Percentiles rank a stretch among this genome's conserved stretches.
Conservation (phyloP, 2,888 invertebrate genomes). For the Phaonia tiefii region DNA sequence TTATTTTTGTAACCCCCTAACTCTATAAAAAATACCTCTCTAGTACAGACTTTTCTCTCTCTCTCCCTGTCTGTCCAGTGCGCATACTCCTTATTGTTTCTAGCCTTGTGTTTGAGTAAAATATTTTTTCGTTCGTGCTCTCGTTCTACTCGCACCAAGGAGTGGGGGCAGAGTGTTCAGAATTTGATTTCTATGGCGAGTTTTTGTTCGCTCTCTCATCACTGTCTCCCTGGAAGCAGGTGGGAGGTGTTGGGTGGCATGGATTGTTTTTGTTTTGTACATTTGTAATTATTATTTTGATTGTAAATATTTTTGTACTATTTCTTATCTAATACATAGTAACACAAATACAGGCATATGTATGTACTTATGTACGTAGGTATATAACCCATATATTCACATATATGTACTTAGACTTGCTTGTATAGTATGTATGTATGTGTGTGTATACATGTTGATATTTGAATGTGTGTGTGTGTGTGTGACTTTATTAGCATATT, state of each 20-base stretch:
- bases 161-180: conserved; percentile 36
- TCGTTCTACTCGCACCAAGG: not conserved
- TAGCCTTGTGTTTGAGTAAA: conserved; percentile 56
- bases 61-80: conserved; percentile 51
- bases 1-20: not conserved
- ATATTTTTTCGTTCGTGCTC: conserved; percentile 9
- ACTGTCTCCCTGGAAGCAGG: no score
- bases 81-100: conserved; percentile 70
- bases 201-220: not conserved
- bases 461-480: no score
- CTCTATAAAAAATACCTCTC: not conserved
- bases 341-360: not conserved
- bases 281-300: conserved; percentile 61
- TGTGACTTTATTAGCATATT: conserved; percentile 63
- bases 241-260: not conserved
- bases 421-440: not conserved
- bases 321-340: conserved; percentile 47
- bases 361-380: not conserved
- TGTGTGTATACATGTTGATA: no score
- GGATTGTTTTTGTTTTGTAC: conserved; percentile 40
- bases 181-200: conserved; percentile 33
- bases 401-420: not conserved
- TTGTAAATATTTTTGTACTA: conserved; percentile 56
- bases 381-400: conserved; percentile 20
- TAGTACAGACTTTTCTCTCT: conserved; percentile 2